phyloP scores from a whole-genome alignment of 2,113 vertebrate genomes.

The Zapus hudsonius region DNA sequence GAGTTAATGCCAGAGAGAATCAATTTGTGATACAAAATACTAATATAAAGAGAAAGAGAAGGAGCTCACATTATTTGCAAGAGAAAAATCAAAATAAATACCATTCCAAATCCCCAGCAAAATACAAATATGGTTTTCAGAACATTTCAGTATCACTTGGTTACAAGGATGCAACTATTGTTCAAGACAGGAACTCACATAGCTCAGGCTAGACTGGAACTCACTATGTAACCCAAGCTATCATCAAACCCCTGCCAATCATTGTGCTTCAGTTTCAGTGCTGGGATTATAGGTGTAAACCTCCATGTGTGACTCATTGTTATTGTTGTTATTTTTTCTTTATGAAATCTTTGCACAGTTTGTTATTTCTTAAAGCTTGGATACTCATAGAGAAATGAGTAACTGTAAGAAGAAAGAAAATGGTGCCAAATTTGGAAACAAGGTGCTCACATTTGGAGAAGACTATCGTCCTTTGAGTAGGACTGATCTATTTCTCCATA shows the following conservation, averaged over 20 bases:
- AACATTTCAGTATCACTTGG: background rate
- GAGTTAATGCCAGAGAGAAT: background rate
- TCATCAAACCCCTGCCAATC: background rate
- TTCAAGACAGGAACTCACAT: background rate
- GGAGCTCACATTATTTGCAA: background rate
- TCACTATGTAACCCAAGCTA: background rate
- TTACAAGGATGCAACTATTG: background rate
- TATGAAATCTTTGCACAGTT: background rate
- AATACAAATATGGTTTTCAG: background rate
- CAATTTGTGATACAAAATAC: background rate
- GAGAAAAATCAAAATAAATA: conserved; percentile 7
- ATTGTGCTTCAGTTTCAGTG: background rate
- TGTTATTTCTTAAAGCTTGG: conserved; percentile 32
- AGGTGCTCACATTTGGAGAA: conserved; percentile 18
- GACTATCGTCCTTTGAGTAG: conserved; percentile 49
- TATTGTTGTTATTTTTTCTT: conserved; percentile 6
- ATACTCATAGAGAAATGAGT: background rate
- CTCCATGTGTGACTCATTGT: background rate
- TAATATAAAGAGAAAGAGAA: background rate
- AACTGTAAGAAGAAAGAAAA: conserved; percentile 43
- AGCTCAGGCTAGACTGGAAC: background rate
- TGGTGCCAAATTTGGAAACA: conserved; percentile 48
- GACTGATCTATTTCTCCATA: conserved; percentile 47
- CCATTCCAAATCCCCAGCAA: background rate
- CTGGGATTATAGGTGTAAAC: background rate